Percentiles rank a stretch among this genome's conserved stretches.
Conservation (phyloP, 2,113 vertebrate species). For the Dendrocopos noguchii region DNA sequence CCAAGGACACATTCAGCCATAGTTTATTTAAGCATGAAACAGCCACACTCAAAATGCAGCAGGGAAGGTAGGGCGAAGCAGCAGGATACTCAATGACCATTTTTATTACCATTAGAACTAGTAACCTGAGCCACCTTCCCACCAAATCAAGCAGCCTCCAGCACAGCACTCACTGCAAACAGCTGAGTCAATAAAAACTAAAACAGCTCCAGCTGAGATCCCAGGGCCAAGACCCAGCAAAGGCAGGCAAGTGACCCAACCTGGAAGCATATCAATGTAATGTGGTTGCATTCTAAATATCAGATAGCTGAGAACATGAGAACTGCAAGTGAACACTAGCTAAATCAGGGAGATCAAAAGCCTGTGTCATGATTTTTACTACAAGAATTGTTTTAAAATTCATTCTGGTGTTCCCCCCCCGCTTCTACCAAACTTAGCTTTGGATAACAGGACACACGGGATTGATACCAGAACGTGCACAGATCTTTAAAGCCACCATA, state of each 20-base stretch:
- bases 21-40: background rate
- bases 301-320: background rate
- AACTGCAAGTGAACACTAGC: background rate
- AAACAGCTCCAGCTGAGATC: background rate
- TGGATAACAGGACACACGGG: background rate
- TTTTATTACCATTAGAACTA: background rate
- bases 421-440: background rate
- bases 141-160: background rate
- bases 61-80: background rate
- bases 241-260: background rate
- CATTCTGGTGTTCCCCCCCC: background rate
- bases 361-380: background rate
- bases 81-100: background rate
- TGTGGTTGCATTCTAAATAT: fast-evolving
- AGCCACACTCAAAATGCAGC: background rate
- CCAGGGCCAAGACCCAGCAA: background rate
- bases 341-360: background rate
- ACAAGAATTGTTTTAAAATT: background rate
- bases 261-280: fast-evolving
- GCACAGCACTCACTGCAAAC: background rate
- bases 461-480: background rate
- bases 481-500: fast-evolving
- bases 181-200: background rate
- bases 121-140: fast-evolving
- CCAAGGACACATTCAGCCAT: background rate